Conservation (phyloP, 1,140 invertebrate species). For the Eurosta solidaginis region DNA sequence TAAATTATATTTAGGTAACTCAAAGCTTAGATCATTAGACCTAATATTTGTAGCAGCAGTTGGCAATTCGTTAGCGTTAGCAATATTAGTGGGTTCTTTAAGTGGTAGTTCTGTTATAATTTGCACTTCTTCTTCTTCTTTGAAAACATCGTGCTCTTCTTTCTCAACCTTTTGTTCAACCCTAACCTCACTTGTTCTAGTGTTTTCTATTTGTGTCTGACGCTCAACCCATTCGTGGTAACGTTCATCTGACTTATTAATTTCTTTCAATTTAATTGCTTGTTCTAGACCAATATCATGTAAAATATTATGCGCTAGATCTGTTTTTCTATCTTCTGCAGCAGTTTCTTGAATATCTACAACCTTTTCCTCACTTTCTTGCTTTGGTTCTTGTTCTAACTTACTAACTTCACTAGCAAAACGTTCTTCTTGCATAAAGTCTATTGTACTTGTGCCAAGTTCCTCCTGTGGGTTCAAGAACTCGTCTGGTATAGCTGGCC, state of each 20-base stretch:
- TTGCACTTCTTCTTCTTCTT: slow-evolving; percentile 29
- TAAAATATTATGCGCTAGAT: neutral
- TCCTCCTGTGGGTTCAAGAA: slow-evolving; percentile 51
- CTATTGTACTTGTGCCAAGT: neutral
- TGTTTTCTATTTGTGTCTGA: too few species aligned
- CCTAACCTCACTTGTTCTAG: neutral
- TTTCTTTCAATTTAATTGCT: neutral
- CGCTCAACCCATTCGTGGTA: neutral
- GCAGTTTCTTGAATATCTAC: neutral
- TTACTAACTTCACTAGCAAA: neutral
- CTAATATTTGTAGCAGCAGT: neutral
- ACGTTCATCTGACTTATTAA: neutral
- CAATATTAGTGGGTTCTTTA: slow-evolving; percentile 28
- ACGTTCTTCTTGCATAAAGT: neutral
- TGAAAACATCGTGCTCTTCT: slow-evolving; percentile 25
- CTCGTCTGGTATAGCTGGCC: slow-evolving; percentile 53
- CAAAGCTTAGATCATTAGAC: slow-evolving; percentile 9
- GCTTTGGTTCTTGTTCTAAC: neutral
- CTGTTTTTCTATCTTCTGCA: neutral
- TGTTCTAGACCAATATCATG: neutral
- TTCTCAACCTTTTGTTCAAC: slow-evolving; percentile 12
- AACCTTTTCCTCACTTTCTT: neutral
- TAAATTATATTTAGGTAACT: slow-evolving; percentile 28
- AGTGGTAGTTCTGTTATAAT: neutral
- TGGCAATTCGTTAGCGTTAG: slow-evolving; percentile 25